phyloP scores from a whole-genome alignment of 2,888 invertebrate species.

The Lomographa bimaculata region DNA sequence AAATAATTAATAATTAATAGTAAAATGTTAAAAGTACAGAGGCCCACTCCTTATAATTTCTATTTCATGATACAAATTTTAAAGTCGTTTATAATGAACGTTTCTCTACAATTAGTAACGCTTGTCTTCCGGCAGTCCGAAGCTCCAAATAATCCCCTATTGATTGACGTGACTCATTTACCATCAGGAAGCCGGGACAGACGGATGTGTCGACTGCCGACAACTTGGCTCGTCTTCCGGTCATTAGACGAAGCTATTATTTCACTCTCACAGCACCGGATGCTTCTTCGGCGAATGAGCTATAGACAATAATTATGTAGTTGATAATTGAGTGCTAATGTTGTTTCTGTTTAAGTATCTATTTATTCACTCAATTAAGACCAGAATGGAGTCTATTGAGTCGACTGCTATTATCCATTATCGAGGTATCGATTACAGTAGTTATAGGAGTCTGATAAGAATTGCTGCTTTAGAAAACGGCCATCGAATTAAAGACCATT shows the following conservation, averaged over 20 bases:
- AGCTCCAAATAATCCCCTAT: constrained; percentile 13
- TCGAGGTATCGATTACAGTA: background rate
- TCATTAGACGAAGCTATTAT: constrained; percentile 33
- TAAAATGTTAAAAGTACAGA: too few relatives aligned
- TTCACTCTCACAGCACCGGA: constrained; percentile 30
- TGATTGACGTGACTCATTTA: constrained; percentile 36
- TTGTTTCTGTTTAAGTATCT: background rate
- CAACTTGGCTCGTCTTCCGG: constrained; percentile 29
- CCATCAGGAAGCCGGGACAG: constrained; percentile 26
- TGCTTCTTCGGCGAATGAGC: constrained; percentile 25
- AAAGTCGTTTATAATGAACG: too few relatives aligned
- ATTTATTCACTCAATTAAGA: too few relatives aligned
- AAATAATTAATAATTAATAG: too few relatives aligned
- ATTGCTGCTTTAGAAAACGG: too few relatives aligned
- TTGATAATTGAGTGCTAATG: constrained; percentile 22
- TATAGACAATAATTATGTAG: constrained; percentile 25
- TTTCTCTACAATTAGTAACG: constrained; percentile 10
- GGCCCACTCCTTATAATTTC: too few relatives aligned
- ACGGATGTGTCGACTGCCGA: constrained; percentile 21
- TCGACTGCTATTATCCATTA: too few relatives aligned
- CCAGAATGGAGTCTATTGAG: background rate
- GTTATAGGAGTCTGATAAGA: too few relatives aligned
- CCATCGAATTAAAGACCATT: background rate
- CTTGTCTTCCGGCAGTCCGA: background rate
- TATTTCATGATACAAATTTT: too few relatives aligned